Evolutionary conservation across 2,797 vertebrate genomes (phyloP).

Genomic region (Cirrhinus molitorella): DNA sequence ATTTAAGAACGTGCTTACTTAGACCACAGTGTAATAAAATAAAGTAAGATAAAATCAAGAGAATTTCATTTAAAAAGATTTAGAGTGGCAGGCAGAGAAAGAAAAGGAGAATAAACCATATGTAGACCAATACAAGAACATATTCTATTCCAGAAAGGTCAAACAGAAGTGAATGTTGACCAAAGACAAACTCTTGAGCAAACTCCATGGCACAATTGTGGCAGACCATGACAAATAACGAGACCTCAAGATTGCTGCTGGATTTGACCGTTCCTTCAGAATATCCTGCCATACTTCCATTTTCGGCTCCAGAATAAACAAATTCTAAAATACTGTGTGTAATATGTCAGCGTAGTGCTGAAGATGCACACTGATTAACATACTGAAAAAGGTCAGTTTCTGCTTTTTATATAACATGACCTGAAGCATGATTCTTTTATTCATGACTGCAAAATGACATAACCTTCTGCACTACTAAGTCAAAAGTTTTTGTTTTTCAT

Average conservation of each 20-base stretch:
- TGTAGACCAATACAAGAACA: background rate
- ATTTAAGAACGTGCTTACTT: background rate
- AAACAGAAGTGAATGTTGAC: conserved; percentile 40
- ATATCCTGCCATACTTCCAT: conserved; percentile 61
- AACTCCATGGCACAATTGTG: conserved; percentile 64
- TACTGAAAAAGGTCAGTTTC: conserved; percentile 17
- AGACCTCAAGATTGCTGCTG: conserved; percentile 76
- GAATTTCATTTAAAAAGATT: background rate
- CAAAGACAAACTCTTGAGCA: conserved; percentile 31
- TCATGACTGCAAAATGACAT: background rate
- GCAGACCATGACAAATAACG: conserved; percentile 63
- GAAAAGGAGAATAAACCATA: background rate
- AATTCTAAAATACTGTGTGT: conserved; percentile 66
- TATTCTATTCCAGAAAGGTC: conserved; percentile 66
- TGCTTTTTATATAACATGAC: background rate
- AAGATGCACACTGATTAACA: conserved; percentile 52
- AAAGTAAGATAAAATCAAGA: background rate
- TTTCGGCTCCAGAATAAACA: conserved; percentile 72
- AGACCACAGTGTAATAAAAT: background rate
- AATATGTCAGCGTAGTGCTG: conserved; percentile 58
- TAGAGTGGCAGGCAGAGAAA: background rate
- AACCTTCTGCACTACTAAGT: background rate
- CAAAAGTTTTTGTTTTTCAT: too few species aligned
- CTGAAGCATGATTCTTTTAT: background rate
- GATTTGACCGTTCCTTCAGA: conserved; percentile 58